Evolutionary conservation across 2,113 vertebrate genomes (phyloP).

Genomic region (Callopanchax toddi): DNA sequence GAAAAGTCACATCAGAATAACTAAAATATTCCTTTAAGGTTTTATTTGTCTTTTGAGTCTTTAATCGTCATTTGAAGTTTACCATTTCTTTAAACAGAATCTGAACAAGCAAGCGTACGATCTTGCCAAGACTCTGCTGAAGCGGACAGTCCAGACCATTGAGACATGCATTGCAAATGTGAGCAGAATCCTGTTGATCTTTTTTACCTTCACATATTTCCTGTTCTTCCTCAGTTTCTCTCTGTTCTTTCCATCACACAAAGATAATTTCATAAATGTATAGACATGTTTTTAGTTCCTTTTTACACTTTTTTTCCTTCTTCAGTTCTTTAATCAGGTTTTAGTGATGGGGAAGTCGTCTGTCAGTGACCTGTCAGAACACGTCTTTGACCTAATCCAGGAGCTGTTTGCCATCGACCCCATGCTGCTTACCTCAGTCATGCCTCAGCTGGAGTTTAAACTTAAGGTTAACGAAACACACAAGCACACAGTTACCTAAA

Average conservation of each 20-base stretch:
- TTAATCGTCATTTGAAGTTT: not conserved
- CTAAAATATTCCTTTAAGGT: no score
- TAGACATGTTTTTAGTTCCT: no score
- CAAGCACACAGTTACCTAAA: not conserved
- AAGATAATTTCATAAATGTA: no score
- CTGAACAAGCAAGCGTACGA: slow-evolving; percentile 99
- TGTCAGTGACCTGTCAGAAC: slow-evolving; percentile 97
- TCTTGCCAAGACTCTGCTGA: slow-evolving; percentile 94
- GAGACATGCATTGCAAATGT: slow-evolving; percentile 98
- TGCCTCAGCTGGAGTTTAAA: slow-evolving; percentile 99
- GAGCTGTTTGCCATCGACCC: slow-evolving; percentile 98
- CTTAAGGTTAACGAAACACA: slow-evolving; percentile 83
- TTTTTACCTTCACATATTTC: not conserved
- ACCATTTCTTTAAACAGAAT: slow-evolving; percentile 82
- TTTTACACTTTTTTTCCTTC: not conserved
- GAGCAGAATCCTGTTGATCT: slow-evolving; percentile 67
- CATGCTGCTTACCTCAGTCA: slow-evolving; percentile 93
- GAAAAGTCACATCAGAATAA: no score
- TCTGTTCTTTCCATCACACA: not conserved
- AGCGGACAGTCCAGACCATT: slow-evolving; percentile 97
- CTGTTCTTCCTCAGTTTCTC: not conserved
- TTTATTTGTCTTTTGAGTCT: not conserved
- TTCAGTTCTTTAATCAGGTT: slow-evolving; percentile 99
- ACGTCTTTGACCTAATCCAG: slow-evolving; percentile 99
- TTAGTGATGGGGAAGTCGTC: slow-evolving; percentile 98